Base-by-base conservation (phyloP, 2,797 vertebrate genomes). In the Echiichthys vipera region DNA sequence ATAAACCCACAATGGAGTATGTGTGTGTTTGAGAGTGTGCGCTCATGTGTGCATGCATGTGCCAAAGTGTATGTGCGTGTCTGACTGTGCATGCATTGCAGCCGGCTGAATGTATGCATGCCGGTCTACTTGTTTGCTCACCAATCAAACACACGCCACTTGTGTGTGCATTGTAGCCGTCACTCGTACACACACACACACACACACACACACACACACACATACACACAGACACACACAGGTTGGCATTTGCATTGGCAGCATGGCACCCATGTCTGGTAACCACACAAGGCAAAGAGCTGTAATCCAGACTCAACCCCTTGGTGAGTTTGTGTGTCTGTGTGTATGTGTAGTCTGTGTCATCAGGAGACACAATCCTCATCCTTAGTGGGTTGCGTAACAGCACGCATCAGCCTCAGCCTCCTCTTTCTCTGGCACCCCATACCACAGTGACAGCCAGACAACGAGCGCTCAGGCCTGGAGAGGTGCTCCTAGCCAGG, bases 181-280 rank as follows among this genome's bases (percentile, higher is more conserved):
- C 61, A 69, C 65, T 77, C 77, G 65, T 71, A 65, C 25, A 29
- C 57, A 45, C 27, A 34, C 18, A 58, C n/a, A 34, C 7, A 42
- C 50, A 27, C 45, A 22, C 47, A 27, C n/a, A 46, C 29, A 36
- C 25, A 58, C 45, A 72, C 53, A 72, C 54, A 51, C 42, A 56
- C 50, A 12, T 51, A 68, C 63, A 54, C 37, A 37, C 43, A 67
- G 30, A 69, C 50, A 74, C 72, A 72, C 73, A 18, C 58, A 37
- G 62, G 76, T 72, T 88, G 90, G 87, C 90, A 85, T 91, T 89
- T 88, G 84, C 80, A 83, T 83, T 89, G 86, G 91, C 88, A 89
- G 65, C 64, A 49, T 63, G 61, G 77, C 65, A 58, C 61, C 59
- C 24, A 22, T 74, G 76, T 87, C 79, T 85, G 85, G 78, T 82